These are phyloP conservation scores for Diacarnus erythraeanus DNA, from an alignment of 37 sponge, comb jelly and placozoan genomes.

Conservation along the genomic window DNA sequence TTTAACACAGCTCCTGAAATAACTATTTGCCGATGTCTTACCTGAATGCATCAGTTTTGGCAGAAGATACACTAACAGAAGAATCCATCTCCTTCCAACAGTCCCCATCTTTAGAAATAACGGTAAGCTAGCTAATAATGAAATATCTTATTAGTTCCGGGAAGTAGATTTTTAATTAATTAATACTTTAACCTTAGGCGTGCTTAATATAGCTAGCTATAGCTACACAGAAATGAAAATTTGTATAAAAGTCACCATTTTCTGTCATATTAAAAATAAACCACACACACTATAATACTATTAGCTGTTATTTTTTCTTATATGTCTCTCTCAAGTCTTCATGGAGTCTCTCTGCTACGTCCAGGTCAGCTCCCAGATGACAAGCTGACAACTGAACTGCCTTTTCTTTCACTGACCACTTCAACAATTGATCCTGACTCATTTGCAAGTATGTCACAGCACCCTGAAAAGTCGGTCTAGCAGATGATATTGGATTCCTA, in stretches of 20 bases:
- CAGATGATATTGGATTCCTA: slow-evolving; percentile 41
- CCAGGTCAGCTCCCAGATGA: slow-evolving; percentile 30
- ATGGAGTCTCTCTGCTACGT: slow-evolving; percentile 16
- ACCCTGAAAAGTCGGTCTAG: slow-evolving; percentile 27
- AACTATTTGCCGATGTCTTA: too few species aligned
- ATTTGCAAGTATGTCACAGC: slow-evolving; percentile 1
- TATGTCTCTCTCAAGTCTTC: slow-evolving; percentile 12
- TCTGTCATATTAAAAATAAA: background rate
- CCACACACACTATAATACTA: background rate
- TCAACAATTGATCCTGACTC: slow-evolving; percentile 11
- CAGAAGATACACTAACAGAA: too few species aligned
- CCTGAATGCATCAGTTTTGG: too few species aligned
- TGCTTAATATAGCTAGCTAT: too few species aligned
- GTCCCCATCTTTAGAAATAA: too few species aligned
- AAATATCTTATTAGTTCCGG: too few species aligned
- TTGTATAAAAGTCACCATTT: too few species aligned
- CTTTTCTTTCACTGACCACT: slow-evolving; percentile 41
- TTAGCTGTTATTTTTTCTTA: background rate
- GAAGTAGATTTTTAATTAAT: too few species aligned
- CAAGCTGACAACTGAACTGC: slow-evolving; percentile 12
- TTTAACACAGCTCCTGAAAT: too few species aligned
- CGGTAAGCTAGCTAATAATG: too few species aligned
- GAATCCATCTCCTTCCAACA: too few species aligned
- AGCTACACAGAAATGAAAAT: background rate
- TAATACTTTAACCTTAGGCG: too few species aligned